These are phyloP conservation scores for Asarcornis scutulata DNA, from an alignment of 2,113 vertebrate species.

Conservation along the genomic window DNA sequence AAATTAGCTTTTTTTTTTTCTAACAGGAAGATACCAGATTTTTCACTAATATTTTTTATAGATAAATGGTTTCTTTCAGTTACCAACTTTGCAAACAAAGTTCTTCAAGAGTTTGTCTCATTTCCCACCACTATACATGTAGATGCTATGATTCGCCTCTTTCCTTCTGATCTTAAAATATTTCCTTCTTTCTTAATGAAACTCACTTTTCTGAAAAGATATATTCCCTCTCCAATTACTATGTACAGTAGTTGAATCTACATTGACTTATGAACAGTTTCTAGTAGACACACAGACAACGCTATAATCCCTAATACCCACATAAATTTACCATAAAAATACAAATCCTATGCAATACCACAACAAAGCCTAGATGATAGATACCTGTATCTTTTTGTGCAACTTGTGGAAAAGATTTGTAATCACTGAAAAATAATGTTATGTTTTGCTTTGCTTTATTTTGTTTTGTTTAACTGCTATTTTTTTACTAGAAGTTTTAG, in stretches of 20 bases:
- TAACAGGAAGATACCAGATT: neutral
- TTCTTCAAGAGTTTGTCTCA: neutral
- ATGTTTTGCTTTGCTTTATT: neutral
- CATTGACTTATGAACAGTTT: rapidly evolving
- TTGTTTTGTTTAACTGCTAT: neutral
- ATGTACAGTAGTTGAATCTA: neutral
- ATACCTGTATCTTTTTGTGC: neutral
- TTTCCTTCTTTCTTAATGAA: neutral
- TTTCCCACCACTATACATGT: neutral
- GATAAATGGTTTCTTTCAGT: neutral
- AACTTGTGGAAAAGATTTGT: neutral
- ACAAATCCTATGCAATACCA: neutral
- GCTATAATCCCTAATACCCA: neutral
- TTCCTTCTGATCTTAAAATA: neutral
- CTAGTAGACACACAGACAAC: neutral
- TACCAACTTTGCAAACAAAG: neutral
- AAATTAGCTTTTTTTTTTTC: neutral
- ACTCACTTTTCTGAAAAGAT: neutral
- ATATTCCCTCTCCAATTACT: neutral
- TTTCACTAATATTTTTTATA: neutral
- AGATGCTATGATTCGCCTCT: neutral
- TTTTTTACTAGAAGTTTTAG: neutral
- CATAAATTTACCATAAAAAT: neutral
- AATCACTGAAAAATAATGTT: neutral
- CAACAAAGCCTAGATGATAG: neutral